Percentiles rank a stretch among this genome's conserved stretches.
These are phyloP conservation scores for Cosmia pyralina DNA, from an alignment of 2,888 invertebrate genomes.

Conservation along the genomic window DNA sequence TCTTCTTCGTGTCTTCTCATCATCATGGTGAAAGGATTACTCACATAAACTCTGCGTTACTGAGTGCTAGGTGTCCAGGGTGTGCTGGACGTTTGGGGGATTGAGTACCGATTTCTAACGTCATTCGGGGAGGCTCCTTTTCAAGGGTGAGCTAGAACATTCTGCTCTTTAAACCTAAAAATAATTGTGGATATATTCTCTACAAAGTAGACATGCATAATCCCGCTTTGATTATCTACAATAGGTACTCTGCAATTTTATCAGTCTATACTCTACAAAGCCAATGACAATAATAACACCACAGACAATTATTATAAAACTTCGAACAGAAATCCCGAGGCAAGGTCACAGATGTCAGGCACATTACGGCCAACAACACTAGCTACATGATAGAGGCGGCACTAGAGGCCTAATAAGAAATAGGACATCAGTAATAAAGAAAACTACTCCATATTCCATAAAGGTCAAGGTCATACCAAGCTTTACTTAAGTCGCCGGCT, in stretches of 20 bases:
- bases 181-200: neutral
- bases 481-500: constrained; percentile 30
- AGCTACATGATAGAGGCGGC: constrained; percentile 57
- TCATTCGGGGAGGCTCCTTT: neutral
- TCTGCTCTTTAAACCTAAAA: neutral
- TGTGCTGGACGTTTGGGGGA: too few species aligned
- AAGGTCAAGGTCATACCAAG: constrained; percentile 37
- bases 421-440: constrained; percentile 48
- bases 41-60: too few species aligned
- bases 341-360: constrained; percentile 38
- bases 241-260: neutral
- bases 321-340: constrained; percentile 20
- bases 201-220: neutral
- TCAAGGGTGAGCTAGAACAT: neutral
- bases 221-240: neutral
- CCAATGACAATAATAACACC: constrained; percentile 5
- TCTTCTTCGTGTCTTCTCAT: too few species aligned
- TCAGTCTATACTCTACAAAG: neutral
- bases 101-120: too few species aligned
- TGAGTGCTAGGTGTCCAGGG: too few species aligned
- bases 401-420: constrained; percentile 27
- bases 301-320: constrained; percentile 26
- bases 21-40: too few species aligned
- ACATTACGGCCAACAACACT: constrained; percentile 24
- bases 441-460: constrained; percentile 31